phyloP scores from a whole-genome alignment of 92 coral and sea anemone genomes.

The Metridium senile region DNA sequence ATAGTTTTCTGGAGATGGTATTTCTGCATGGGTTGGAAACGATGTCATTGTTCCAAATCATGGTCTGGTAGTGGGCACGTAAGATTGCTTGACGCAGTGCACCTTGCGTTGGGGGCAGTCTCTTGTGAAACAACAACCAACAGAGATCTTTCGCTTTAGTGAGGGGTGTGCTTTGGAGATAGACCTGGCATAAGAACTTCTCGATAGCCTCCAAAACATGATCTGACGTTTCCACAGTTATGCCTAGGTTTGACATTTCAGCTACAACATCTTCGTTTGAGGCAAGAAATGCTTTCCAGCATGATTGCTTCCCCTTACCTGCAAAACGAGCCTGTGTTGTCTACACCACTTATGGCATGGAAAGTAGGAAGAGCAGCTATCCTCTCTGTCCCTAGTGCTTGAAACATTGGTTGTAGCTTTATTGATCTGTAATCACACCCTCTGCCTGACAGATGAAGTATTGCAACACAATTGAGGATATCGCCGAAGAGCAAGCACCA shows the following conservation, averaged over 20 bases:
- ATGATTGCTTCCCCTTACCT: constrained; percentile 47
- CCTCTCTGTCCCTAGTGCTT: constrained; percentile 40
- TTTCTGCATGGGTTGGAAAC: constrained; percentile 23
- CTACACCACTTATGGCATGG: constrained; percentile 44
- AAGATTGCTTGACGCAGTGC: constrained; percentile 28
- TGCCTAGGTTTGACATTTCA: constrained; percentile 7
- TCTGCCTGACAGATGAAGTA: constrained; percentile 57
- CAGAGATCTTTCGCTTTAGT: background rate
- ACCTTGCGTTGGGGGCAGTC: constrained; percentile 40
- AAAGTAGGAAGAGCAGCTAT: constrained; percentile 42
- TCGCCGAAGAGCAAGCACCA: constrained; percentile 49
- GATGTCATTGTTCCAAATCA: constrained; percentile 37
- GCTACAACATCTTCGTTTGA: constrained; percentile 24
- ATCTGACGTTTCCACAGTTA: background rate
- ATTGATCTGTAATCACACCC: constrained; percentile 32
- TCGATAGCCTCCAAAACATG: constrained; percentile 6
- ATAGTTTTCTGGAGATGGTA: constrained; percentile 22
- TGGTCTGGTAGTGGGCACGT: constrained; percentile 16
- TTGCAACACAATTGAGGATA: constrained; percentile 51
- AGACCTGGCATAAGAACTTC: constrained; percentile 35
- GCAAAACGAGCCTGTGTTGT: constrained; percentile 43
- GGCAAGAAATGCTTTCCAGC: constrained; percentile 35
- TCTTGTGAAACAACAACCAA: constrained; percentile 10
- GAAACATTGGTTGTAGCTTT: constrained; percentile 27
- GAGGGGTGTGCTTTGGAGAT: background rate